These are phyloP conservation scores for Megaceryle alcyon DNA, from an alignment of 2,797 vertebrate genomes.

Conservation along the genomic window DNA sequence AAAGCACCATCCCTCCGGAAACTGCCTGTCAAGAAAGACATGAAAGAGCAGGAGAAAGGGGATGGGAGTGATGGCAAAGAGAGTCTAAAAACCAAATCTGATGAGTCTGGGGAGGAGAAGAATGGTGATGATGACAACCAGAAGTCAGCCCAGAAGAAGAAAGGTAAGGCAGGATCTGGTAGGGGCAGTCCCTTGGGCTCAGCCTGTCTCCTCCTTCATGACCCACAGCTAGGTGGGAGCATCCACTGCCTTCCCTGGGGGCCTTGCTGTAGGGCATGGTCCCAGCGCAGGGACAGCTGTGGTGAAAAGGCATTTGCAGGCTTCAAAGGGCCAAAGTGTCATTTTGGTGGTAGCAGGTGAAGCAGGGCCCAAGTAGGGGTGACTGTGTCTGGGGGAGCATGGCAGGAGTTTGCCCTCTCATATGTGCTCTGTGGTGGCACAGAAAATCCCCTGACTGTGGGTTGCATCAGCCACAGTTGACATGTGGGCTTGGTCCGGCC, in stretches of 20 bases:
- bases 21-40: slow-evolving; percentile 86
- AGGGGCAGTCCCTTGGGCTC: background rate
- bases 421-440: accelerated
- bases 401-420: background rate
- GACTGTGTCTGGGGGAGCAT: background rate
- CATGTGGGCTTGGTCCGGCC: accelerated
- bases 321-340: background rate
- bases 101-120: slow-evolving; percentile 96
- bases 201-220: accelerated
- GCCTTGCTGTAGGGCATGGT: background rate
- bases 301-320: background rate
- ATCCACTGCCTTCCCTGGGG: background rate
- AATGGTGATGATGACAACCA: slow-evolving; percentile 93
- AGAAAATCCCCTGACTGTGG: background rate
- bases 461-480: background rate
- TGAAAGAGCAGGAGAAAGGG: slow-evolving; percentile 89
- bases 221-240: background rate
- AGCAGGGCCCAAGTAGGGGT: background rate
- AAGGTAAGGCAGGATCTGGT: slow-evolving; percentile 80
- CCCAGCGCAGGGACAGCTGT: background rate
- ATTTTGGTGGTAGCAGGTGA: background rate
- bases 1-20: slow-evolving; percentile 85
- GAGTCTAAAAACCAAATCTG: slow-evolving; percentile 93
- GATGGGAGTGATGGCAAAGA: slow-evolving; percentile 96
- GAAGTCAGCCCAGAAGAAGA: slow-evolving; percentile 92